Evolutionary conservation across 1,140 invertebrate species (phyloP).

Genomic region (Galendromus occidentalis): DNA sequence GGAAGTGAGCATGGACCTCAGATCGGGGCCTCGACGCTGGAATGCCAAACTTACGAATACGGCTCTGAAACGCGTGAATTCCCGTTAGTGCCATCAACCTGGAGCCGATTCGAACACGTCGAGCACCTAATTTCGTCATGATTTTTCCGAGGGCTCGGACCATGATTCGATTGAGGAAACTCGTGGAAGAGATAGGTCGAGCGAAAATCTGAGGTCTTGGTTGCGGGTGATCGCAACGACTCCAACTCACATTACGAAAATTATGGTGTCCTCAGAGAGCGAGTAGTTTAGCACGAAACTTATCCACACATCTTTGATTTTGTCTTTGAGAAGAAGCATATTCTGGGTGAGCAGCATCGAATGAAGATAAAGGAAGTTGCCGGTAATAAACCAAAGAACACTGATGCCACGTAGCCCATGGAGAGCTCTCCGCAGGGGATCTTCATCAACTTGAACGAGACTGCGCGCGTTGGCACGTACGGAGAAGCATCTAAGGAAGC

Average conservation of each 20-base stretch:
- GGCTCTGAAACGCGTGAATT: background rate
- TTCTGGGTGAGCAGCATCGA: background rate
- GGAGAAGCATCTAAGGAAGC: background rate
- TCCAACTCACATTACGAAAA: background rate
- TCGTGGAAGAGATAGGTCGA: no score
- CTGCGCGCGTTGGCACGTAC: background rate
- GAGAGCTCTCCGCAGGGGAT: background rate
- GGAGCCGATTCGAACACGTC: no score
- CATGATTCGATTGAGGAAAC: no score
- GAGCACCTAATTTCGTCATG: no score
- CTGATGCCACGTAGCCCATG: background rate
- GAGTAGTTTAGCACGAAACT: background rate
- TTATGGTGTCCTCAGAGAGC: background rate
- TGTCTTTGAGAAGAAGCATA: background rate
- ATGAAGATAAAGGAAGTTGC: constrained; percentile 2
- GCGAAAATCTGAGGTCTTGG: no score
- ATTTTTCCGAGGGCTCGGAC: no score
- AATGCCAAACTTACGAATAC: background rate
- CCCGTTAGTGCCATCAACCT: no score
- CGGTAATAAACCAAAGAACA: constrained; percentile 8
- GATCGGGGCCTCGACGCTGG: background rate
- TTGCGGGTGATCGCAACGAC: no score
- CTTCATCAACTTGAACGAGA: background rate
- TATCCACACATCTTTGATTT: background rate
- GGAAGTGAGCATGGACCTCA: background rate